These are phyloP conservation scores for Montipora sp. DNA, from an alignment of 64 coral and sea anemone genomes.

Conservation along the genomic window DNA sequence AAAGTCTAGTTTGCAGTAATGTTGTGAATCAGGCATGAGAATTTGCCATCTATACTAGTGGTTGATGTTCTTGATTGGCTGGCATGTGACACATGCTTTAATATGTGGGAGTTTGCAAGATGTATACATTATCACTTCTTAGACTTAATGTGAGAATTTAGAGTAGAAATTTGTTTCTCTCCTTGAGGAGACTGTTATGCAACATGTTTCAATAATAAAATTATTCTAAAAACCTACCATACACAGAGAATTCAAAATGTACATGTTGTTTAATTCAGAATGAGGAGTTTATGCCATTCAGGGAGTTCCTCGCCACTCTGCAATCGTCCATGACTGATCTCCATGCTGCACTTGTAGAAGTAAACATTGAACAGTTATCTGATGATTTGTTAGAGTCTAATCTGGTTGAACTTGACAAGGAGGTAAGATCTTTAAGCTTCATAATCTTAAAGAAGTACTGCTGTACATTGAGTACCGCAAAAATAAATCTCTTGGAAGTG, in stretches of 20 bases:
- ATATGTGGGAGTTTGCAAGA: no score
- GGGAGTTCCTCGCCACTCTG: constrained; percentile 61
- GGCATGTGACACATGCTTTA: no score
- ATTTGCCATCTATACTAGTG: no score
- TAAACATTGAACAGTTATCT: constrained; percentile 77
- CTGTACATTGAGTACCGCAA: no score
- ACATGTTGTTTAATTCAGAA: constrained; percentile 28
- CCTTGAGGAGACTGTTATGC: no score
- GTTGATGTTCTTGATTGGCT: no score
- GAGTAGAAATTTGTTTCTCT: no score
- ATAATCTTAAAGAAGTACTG: background rate
- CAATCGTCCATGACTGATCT: constrained; percentile 52
- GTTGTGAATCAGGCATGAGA: no score
- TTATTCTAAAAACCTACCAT: background rate
- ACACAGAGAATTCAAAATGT: background rate
- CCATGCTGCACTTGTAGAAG: constrained; percentile 64
- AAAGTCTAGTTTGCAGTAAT: no score
- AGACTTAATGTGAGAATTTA: no score
- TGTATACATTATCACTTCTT: no score
- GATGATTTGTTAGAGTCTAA: constrained; percentile 75
- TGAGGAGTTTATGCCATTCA: constrained; percentile 69
- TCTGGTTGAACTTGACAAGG: constrained; percentile 78
- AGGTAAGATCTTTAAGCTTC: constrained; percentile 53
- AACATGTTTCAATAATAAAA: background rate
- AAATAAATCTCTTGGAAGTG: no score